These are phyloP conservation scores for Clarias macrocephalus DNA, from an alignment of 2,113 vertebrate genomes.

Conservation along the genomic window DNA sequence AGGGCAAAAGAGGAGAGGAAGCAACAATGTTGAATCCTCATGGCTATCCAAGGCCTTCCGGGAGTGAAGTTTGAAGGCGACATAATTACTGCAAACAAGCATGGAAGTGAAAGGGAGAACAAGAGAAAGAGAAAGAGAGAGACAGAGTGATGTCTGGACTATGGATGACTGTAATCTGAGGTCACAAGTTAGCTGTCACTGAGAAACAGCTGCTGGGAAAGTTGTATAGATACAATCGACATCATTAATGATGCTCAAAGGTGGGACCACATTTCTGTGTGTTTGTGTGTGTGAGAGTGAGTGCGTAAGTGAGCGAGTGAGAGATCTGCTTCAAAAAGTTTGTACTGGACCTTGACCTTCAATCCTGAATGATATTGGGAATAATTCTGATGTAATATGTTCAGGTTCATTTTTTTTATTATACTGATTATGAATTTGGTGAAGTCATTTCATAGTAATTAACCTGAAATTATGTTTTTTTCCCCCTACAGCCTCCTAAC, in stretches of 20 bases:
- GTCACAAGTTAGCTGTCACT: conserved; percentile 62
- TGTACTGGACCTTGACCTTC: conserved; percentile 60
- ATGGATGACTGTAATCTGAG: conserved; percentile 60
- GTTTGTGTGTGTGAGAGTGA: not conserved
- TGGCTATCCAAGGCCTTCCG: conserved; percentile 65
- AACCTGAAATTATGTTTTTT: conserved; percentile 66
- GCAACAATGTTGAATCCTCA: conserved; percentile 69
- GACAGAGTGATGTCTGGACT: conserved; percentile 52
- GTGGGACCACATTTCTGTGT: conserved; percentile 63
- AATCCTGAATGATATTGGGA: conserved; percentile 46
- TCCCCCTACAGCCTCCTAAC: conserved; percentile 73
- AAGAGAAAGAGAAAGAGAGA: conserved; percentile 8
- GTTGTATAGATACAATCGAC: conserved; percentile 64
- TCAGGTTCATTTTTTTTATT: conserved; percentile 59
- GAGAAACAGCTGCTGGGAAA: conserved; percentile 64
- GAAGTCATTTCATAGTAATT: conserved; percentile 79
- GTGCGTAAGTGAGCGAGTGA: not conserved
- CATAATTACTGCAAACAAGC: conserved; percentile 63
- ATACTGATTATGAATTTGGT: conserved; percentile 69
- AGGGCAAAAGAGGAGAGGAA: conserved; percentile 65
- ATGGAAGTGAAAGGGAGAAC: not conserved
- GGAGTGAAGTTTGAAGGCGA: conserved; percentile 70
- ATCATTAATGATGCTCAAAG: conserved; percentile 62
- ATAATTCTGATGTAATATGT: conserved; percentile 51
- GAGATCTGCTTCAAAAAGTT: conserved; percentile 53